Base-by-base conservation (phyloP, 2,797 vertebrate species). In the Ctenopoma multispine region DNA sequence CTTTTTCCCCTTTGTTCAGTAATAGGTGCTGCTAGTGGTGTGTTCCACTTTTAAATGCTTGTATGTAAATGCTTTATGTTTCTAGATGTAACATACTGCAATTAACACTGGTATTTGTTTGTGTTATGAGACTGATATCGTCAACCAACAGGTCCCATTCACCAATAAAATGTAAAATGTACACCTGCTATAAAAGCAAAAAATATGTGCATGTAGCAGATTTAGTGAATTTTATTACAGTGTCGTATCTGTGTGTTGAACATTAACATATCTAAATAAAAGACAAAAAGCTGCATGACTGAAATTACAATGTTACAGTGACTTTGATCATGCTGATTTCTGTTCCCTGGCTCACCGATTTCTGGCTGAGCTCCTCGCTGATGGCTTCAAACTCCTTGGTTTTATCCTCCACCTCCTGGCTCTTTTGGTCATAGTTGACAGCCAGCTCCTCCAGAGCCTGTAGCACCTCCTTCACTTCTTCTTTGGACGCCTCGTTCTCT, bases 351-450 rank as follows among this genome's bases (percentile, higher is more conserved):
- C 90, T 65, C 93, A 99, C 97, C 87, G 97, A 97, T 94, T 99
- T 99, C 85, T 97, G 97, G 93, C 94, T 96, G 40, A 99, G 95
- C 73, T 99, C 97, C 53, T 99, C 97, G 67, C 96, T 98, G 85
- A 98, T 95, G 58, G 95, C 69, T 70, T 99, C 97, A 13, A 96
- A 98, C 72, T 98, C 97, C 89, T 96, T 98, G 79, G 96, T 96
- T 82, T 97, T 99, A 61, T 98, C 97, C 92, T 99, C 97, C 85
- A 98, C 97, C 94, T 99, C 97, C 92, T 98, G 97, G 82, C 97
- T 98, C 88, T 99, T 99, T 89, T 99, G 97, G 86, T 99, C 97
- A 10, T 99, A 98, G 90, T 99, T 99, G 85, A 98, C 97, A 12
- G 97, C 97, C 81, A 98, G 95, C 83, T 99, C 97, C 85, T 98